Conservation (phyloP, 1,140 invertebrate species). For the Anastrepha ludens region DNA sequence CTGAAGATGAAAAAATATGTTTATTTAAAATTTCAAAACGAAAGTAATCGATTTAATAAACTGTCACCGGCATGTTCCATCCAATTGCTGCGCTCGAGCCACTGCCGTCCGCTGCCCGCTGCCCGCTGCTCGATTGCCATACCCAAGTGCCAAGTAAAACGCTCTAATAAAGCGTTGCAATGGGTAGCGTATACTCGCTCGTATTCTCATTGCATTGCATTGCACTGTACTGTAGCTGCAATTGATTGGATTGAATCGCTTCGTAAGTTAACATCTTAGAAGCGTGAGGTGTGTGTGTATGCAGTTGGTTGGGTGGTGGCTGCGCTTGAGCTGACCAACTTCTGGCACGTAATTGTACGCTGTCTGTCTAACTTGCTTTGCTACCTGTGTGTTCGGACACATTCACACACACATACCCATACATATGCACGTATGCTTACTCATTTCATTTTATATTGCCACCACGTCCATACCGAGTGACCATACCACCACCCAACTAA, state of each 20-base stretch:
- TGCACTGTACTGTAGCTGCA: background rate
- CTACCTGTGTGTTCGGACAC: slow-evolving; percentile 11
- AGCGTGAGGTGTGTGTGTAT: background rate
- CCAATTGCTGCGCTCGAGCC: background rate
- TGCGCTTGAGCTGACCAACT: slow-evolving; percentile 24
- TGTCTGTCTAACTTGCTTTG: slow-evolving; percentile 20
- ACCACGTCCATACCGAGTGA: background rate
- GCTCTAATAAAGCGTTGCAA: background rate
- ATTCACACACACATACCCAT: background rate
- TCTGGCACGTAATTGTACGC: slow-evolving; percentile 44
- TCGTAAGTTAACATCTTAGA: slow-evolving; percentile 30
- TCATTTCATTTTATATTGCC: background rate
- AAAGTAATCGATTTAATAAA: slow-evolving; percentile 74
- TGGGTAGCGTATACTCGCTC: background rate
- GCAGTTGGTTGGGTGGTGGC: background rate
- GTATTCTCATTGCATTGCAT: slow-evolving; percentile 10
- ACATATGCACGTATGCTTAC: background rate
- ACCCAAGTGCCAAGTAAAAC: background rate
- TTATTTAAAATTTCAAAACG: slow-evolving; percentile 74
- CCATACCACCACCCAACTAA: background rate
- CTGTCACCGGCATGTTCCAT: slow-evolving; percentile 71
- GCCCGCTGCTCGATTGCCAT: background rate
- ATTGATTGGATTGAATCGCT: slow-evolving; percentile 42
- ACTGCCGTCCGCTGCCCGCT: background rate
- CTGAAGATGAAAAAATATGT: slow-evolving; percentile 62